A percentile compares a stretch with the other conserved stretches of the same genome.
Conservation (phyloP, 2,113 vertebrate genomes). For the Prionailurus viverrinus region DNA sequence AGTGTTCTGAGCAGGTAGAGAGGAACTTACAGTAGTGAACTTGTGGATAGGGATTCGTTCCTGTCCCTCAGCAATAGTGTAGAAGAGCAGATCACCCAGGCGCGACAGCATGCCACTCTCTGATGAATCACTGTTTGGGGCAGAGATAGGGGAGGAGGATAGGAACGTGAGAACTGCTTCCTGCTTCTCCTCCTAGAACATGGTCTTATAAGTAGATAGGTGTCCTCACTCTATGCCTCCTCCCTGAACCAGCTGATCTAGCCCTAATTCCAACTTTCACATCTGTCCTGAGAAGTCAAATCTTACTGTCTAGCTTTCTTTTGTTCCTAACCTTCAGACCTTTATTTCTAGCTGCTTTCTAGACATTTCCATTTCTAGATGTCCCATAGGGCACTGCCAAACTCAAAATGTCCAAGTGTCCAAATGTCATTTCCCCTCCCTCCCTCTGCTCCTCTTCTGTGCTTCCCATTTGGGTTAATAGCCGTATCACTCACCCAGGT, state of each 20-base stretch:
- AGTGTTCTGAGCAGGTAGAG: not conserved
- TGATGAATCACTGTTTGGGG: constrained; percentile 80
- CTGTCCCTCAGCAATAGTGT: constrained; percentile 92
- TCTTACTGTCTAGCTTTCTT: constrained; percentile 1
- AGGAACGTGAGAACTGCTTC: constrained; percentile 43
- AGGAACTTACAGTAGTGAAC: constrained; percentile 90
- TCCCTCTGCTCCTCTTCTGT: not conserved
- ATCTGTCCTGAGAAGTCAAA: not conserved
- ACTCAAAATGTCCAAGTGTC: not conserved
- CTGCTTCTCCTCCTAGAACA: constrained; percentile 4
- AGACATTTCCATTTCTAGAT: not conserved
- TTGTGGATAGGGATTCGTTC: constrained; percentile 90
- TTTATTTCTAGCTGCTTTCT: constrained; percentile 44
- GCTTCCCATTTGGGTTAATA: not conserved
- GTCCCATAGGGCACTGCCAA: not conserved
- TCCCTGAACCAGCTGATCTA: not conserved
- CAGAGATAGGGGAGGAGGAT: constrained; percentile 43
- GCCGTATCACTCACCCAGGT: not conserved
- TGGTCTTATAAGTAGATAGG: not conserved
- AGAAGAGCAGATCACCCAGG: constrained; percentile 92
- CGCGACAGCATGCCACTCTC: constrained; percentile 86
- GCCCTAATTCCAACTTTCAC: not conserved
- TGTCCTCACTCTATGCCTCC: not conserved
- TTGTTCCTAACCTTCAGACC: not conserved
- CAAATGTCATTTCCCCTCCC: not conserved